phyloP scores from a whole-genome alignment of 92 coral and sea anemone genomes.

The Siderastrea siderea region DNA sequence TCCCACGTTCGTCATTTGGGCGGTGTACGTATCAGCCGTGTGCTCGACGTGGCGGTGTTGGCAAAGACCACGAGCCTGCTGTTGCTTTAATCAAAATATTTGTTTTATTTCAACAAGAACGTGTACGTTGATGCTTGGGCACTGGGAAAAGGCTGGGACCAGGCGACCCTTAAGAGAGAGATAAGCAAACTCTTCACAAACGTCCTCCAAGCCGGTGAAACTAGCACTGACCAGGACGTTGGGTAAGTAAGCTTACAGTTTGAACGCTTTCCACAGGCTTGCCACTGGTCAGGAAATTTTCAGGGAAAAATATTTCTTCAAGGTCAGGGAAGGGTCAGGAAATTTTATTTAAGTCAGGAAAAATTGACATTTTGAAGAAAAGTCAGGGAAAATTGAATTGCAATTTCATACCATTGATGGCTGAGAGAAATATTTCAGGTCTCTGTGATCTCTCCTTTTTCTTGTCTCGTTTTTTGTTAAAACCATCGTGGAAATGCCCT shows the following conservation, averaged over 20 bases:
- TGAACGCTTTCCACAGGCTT: not conserved
- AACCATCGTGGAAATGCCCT: too few species aligned
- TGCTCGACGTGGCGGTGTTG: constrained; percentile 34
- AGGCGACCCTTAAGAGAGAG: constrained; percentile 35
- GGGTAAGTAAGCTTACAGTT: constrained; percentile 15
- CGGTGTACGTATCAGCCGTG: constrained; percentile 19
- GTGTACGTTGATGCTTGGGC: constrained; percentile 50
- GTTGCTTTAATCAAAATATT: constrained; percentile 34
- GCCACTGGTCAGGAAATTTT: too few species aligned
- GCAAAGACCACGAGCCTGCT: constrained; percentile 26
- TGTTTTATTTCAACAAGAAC: constrained; percentile 32
- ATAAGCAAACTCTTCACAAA: constrained; percentile 33
- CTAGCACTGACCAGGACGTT: constrained; percentile 5
- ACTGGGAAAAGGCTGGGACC: constrained; percentile 32
- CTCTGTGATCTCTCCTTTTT: too few species aligned
- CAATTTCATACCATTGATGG: too few species aligned
- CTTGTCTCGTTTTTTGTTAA: too few species aligned
- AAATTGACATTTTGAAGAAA: too few species aligned
- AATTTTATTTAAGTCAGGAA: too few species aligned
- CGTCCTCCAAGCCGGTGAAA: constrained; percentile 18
- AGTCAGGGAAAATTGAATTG: too few species aligned
- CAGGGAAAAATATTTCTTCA: too few species aligned
- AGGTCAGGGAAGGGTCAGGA: too few species aligned
- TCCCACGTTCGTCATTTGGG: constrained; percentile 28
- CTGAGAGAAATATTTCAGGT: too few species aligned